Percentiles rank a stretch among this genome's conserved stretches.
Evolutionary conservation across 2,888 invertebrate genomes (phyloP).

Genomic region (Scaptomyza polygonia): DNA sequence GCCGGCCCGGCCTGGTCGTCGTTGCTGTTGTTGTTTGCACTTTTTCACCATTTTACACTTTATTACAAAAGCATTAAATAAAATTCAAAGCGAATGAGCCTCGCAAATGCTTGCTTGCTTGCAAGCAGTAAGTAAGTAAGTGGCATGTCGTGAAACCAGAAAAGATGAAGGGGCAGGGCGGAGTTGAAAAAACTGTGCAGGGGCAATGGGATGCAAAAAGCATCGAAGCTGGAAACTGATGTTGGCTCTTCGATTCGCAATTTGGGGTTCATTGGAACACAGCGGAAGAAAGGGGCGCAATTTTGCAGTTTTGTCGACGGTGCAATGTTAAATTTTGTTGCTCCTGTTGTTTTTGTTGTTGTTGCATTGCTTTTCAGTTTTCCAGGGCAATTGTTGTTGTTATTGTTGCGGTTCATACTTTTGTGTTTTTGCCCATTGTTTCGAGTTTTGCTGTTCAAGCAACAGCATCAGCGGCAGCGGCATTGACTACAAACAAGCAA

Average conservation of each 20-base stretch:
- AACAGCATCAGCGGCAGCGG: slow-evolving; percentile 31
- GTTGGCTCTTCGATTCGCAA: slow-evolving; percentile 65
- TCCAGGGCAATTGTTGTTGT: slow-evolving; percentile 45
- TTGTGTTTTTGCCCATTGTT: slow-evolving; percentile 70
- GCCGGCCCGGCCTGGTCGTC: slow-evolving; percentile 1
- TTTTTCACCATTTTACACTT: slow-evolving; percentile 79
- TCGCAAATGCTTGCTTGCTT: slow-evolving; percentile 41
- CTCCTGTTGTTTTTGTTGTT: slow-evolving; percentile 15
- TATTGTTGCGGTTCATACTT: slow-evolving; percentile 74
- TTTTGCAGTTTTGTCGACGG: slow-evolving; percentile 23
- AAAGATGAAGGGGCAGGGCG: background rate
- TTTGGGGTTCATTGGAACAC: slow-evolving; percentile 57
- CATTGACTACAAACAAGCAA: slow-evolving; percentile 48
- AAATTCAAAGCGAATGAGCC: slow-evolving; percentile 78
- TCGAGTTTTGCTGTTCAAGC: slow-evolving; percentile 42
- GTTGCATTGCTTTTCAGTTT: slow-evolving; percentile 59
- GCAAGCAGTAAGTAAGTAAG: slow-evolving; percentile 27
- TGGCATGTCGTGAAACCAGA: slow-evolving; percentile 16
- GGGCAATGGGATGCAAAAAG: background rate
- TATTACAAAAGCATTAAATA: slow-evolving; percentile 81
- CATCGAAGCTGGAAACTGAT: slow-evolving; percentile 4
- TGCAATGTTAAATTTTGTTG: slow-evolving; percentile 23
- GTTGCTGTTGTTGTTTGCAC: slow-evolving; percentile 70
- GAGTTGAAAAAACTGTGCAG: background rate
- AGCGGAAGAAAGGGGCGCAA: slow-evolving; percentile 26